Evolutionary conservation across 1,140 invertebrate genomes (phyloP), one percentile per base, ranked within the genome.

Genomic region (Philotrypesis tridentata): DNA sequence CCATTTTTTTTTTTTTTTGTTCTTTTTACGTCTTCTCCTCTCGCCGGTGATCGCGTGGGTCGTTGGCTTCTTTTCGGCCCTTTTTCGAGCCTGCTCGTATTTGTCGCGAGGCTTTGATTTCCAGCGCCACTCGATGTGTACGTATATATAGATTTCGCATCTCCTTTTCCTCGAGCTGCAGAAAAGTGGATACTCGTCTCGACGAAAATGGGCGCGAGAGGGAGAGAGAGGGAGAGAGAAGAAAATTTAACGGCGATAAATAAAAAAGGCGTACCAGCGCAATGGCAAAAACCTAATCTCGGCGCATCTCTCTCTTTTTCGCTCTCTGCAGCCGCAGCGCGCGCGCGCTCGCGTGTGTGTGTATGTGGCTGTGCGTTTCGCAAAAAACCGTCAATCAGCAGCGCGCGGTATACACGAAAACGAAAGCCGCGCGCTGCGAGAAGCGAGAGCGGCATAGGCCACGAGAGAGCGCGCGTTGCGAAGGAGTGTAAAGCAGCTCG

Each of bases 161-260:
- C 61, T 65, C 27, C 12, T 23, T 65, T 65, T 17, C 61, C 8
- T 9, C 9, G 61, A 65, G 61, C 21, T 23, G 61, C 21, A 12
- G 25, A n/a, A 65, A 65, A 65, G 14, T 60, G n/a, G 12, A n/a
- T n/a, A n/a, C n/a, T n/a, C n/a, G n/a, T n/a, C n/a, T n/a, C n/a
- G n/a, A n/a, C n/a, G n/a, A n/a, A n/a, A n/a, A n/a, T n/a, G n/a
- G n/a, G n/a, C n/a, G n/a, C n/a, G n/a, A n/a, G n/a, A n/a, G n/a
- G n/a, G n/a, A n/a, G n/a, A n/a, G n/a, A n/a, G n/a, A n/a, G n/a
- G n/a, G n/a, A n/a, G n/a, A n/a, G 17, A 11, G 43, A 14, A 23
- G 55, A 8, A 80, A 72, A 80, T 80, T 80, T 80, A 80, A 68
- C 31, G 70, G 29, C 78, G 40, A 80, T 80, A 80, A 76, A 76